Conservation (phyloP, 2,888 invertebrate genomes). For the Dilophus febrilis region DNA sequence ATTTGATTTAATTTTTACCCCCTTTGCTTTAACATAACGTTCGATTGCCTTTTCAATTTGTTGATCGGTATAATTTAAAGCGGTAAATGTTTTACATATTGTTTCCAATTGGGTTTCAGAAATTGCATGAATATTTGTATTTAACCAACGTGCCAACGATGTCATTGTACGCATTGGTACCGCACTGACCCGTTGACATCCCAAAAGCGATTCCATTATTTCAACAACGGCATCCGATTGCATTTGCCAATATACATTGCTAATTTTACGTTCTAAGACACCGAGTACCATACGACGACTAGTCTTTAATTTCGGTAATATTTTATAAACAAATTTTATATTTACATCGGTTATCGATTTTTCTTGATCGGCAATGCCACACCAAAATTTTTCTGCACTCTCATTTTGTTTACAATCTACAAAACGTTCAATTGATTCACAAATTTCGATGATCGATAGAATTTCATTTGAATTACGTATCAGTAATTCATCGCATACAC, state of each 20-base stretch:
- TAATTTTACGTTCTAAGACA: constrained; percentile 39
- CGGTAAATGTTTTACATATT: constrained; percentile 36
- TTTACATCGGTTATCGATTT: constrained; percentile 38
- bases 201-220: constrained; percentile 31
- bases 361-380: constrained; percentile 40
- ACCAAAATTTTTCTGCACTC: constrained; percentile 47
- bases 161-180: constrained; percentile 29
- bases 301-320: constrained; percentile 37
- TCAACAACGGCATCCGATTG: constrained; percentile 31
- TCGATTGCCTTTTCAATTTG: constrained; percentile 41
- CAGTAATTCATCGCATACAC: constrained; percentile 43
- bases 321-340: constrained; percentile 37
- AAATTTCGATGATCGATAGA: constrained; percentile 39
- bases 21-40: constrained; percentile 40
- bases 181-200: constrained; percentile 24
- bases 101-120: constrained; percentile 38
- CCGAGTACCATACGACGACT: constrained; percentile 40
- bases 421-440: constrained; percentile 32
- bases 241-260: constrained; percentile 38
- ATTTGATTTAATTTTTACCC: constrained; percentile 31
- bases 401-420: constrained; percentile 33
- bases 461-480: constrained; percentile 41
- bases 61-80: constrained; percentile 36
- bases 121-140: constrained; percentile 40
- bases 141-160: constrained; percentile 37